These are phyloP conservation scores for Microcebus lehilahytsara DNA, from an alignment of 2,113 vertebrate species.

Conservation along the genomic window DNA sequence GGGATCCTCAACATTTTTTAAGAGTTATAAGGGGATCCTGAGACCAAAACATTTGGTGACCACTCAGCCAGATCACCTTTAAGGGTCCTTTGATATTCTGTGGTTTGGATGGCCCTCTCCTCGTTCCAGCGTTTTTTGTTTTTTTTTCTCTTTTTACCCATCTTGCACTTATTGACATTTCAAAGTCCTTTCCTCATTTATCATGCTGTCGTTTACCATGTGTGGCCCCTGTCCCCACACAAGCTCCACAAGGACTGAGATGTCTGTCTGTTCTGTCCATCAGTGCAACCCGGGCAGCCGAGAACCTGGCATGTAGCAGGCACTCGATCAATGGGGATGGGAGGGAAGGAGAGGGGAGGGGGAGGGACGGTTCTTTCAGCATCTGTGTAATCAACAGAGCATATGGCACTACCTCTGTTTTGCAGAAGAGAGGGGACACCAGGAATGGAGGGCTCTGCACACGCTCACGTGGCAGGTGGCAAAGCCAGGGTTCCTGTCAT, in stretches of 20 bases:
- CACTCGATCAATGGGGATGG: too few relatives aligned
- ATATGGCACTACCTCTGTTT: background rate
- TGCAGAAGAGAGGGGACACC: background rate
- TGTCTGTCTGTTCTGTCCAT: background rate
- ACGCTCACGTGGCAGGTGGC: background rate
- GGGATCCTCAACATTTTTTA: background rate
- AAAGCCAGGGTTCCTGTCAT: background rate
- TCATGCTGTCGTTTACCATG: accelerated
- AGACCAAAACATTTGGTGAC: background rate
- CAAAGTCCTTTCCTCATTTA: background rate
- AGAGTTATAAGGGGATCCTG: background rate
- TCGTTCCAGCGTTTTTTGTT: background rate
- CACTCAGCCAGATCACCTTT: background rate
- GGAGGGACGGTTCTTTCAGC: background rate
- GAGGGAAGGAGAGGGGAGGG: too few relatives aligned
- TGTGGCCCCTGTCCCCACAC: background rate
- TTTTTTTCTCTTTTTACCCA: background rate
- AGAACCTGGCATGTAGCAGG: background rate
- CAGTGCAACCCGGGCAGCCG: background rate
- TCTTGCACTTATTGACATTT: background rate
- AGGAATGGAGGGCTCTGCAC: background rate
- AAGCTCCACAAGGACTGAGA: background rate
- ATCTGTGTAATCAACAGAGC: accelerated
- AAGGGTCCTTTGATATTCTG: background rate
- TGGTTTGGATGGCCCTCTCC: too few relatives aligned